These are phyloP conservation scores for Urosaurus nigricauda DNA, from an alignment of 2,797 vertebrate species.

Conservation along the genomic window DNA sequence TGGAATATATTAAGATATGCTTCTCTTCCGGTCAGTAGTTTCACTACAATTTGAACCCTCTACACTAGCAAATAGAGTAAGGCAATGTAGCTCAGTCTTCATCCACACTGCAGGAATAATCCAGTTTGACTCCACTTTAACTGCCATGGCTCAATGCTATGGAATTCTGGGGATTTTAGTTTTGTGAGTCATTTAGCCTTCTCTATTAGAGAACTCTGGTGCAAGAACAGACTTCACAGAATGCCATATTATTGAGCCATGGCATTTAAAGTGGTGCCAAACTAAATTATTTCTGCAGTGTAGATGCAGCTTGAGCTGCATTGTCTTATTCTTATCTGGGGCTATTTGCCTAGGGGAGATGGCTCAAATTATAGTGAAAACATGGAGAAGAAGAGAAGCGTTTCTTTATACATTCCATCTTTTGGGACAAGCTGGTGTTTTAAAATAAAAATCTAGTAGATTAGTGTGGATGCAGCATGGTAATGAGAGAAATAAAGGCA, in stretches of 20 bases:
- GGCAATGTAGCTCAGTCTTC: not conserved
- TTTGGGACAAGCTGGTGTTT: not conserved
- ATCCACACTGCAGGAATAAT: too few relatives aligned
- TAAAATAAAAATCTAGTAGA: not conserved
- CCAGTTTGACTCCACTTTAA: too few relatives aligned
- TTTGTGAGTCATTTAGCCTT: too few relatives aligned
- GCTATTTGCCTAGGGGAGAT: not conserved
- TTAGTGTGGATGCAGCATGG: not conserved
- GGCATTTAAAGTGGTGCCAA: too few relatives aligned
- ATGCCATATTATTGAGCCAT: too few relatives aligned
- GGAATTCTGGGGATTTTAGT: too few relatives aligned
- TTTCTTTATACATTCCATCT: not conserved
- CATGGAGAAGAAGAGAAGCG: not conserved
- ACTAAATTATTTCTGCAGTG: too few relatives aligned
- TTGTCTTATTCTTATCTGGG: not conserved
- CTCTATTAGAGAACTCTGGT: too few relatives aligned
- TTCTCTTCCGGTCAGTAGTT: not conserved
- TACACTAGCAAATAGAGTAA: not conserved
- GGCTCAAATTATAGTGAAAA: not conserved
- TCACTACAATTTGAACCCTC: too few relatives aligned
- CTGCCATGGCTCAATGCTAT: too few relatives aligned
- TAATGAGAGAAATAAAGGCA: not conserved
- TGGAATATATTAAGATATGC: not conserved
- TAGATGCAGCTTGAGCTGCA: not conserved
- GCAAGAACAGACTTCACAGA: too few relatives aligned